Evolutionary conservation across 2,797 vertebrate species (phyloP), one percentile per base, ranked within the genome.

Genomic region (Trachops cirrhosus): DNA sequence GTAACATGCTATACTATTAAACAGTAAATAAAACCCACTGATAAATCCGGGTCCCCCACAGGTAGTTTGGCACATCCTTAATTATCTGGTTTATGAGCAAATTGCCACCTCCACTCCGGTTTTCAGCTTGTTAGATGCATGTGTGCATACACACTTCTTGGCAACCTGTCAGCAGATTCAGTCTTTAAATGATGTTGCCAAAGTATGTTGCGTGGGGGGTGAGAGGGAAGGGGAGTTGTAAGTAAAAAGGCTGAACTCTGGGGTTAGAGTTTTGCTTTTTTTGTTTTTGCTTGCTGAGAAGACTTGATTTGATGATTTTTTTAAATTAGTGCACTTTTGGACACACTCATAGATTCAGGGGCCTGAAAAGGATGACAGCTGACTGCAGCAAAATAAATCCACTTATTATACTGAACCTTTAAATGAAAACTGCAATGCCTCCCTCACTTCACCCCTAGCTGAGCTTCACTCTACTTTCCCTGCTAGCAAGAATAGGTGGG

Each of bases 21-120:
- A 98, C 88, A 98, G 97, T 98, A 98, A 98, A 98, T 98, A 98
- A 98, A 98, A 98, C 95, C 24, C 96, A 96, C 97, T 97, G 97
- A 97, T 96, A 98, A 98, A 97, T 87, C 85, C 26, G 67, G 95
- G 84, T 93, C 85, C 94, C 96, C 96, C 96, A 97, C 96, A 98
- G 97, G 97, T 74, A 97, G 90, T 88, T 96, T 97, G 96, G 95
- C 95, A 97, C 97, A 97, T 98, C 98, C 97, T 98, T 98, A 98
- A 98, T 98, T 98, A 98, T 97, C 97, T 97, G 93, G 97, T 98
- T 98, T 98, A 98, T 96, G 98, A 98, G 98, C 91, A 97, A 93
- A 95, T 97, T n/a, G 7, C 75, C 84, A 97, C 95, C 82, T 74
- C 48, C 59, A 54, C 26, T 92, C 95, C 86, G 37, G 86, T 86